Evolutionary conservation across 64 coral and sea anemone species (phyloP), one percentile per base, ranked within the genome.

Genomic region (Montipora sp.): DNA sequence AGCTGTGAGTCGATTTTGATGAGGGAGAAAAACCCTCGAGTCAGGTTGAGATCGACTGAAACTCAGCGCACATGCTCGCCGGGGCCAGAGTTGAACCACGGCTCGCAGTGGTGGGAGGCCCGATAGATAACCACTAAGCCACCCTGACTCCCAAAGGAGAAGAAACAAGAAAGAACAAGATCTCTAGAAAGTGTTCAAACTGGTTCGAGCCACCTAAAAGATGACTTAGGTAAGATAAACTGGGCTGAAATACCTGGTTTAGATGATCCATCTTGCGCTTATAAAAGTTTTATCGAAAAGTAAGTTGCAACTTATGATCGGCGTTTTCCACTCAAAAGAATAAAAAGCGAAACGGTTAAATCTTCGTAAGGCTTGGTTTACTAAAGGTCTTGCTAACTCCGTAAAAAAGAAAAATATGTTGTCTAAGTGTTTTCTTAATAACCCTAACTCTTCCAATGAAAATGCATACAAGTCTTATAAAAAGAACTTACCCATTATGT

Each of bases 401-500:
- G 14, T 77, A 48, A 48, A 15, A 48, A 77, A 77, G 75, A 48
- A 77, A 77, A 77, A 50, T 48, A 48, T 77, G 75, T 48, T 46
- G 45, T 77, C 47, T 47, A 77, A 77, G 75, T 77, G 27, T 77
- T 77, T 50, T 46, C 75, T 48, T 77, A 77, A 77, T 77, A 48
- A 77, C 45, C 75, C 75, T 43, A 77, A 77, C 43, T 77, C 75
- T 77, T 77, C 24, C 45, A 77, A 10, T 77, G 75, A 77, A 48
- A 77, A 47, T 77, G 75, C 45, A 77, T 77, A 77, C 45, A 77
- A 48, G 46, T 77, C 75, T 12, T 77, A 77, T 77, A 77, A 48
- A 77, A 63, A 63, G 10, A 55, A 55, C 10, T 55, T 55, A 55
- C 51, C 51, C 51, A 63, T 63, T 63, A 47, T 47, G 5, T 77